Evolutionary conservation across 2,797 vertebrate genomes (phyloP), one percentile per base, ranked within the genome.

Genomic region (Eulemur albifrons): DNA sequence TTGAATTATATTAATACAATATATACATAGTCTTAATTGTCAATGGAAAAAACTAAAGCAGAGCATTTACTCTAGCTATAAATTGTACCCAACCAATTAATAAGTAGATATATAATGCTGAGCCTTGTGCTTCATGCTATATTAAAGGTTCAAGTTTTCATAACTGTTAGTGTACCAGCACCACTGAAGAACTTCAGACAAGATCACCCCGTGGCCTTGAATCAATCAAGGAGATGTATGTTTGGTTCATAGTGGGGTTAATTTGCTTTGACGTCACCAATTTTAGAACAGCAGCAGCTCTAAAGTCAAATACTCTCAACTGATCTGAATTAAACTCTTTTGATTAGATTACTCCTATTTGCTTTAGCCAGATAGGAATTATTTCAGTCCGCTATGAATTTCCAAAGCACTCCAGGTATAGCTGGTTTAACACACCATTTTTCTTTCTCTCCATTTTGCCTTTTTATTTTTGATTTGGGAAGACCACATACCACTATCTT

Each of bases 301-400:
- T 76, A 35, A 90, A 96, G 93, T 95, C 92, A 97, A 90, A 84
- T 15, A 93, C 52, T 95, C 82, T 92, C 67, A 80, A 77, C 0
- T 0, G 54, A 93, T 54, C 17, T 35, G 67, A 93, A 77, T 50
- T 65, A 86, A 95, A 82, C 70, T 77, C 13, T 57, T 96, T 92
- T 59, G 87, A 97, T 84, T 96, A 86, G 35, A 94, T 93, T 93
- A 96, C 88, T 96, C 87, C 73, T 20, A 38, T 93, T 94, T 90
- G 86, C 81, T 77, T 50, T 79, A 92, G 65, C 72, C 30, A 92
- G 80, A 96, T 2, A 91, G 82, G 40, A 90, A 85, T 95, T 80
- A 76, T 92, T 93, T 95, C 43, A 1, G 6, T 15, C 69, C 90
- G 11, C 23, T 77, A 90, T 76, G 45, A 94, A 77, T 63, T 52